Evolutionary conservation across 1,140 invertebrate species (phyloP).

Genomic region (Drosophila leontia): DNA sequence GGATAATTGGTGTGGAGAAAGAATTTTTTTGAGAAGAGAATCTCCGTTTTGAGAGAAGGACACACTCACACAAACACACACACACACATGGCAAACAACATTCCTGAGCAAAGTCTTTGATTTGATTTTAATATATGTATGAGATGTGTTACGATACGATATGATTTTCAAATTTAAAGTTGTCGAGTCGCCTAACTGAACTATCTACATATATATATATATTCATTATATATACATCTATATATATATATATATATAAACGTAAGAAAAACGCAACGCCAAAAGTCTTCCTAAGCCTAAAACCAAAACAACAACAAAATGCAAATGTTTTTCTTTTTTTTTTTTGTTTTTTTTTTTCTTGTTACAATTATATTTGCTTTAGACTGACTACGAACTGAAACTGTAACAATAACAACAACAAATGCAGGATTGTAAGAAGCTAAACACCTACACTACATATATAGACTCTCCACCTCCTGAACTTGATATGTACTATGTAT

Average conservation of each 20-base stretch:
- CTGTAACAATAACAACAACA: conserved; percentile 53
- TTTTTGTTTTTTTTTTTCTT: conserved; percentile 31
- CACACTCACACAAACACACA: conserved; percentile 28
- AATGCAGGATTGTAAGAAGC: conserved; percentile 47
- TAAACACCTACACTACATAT: conserved; percentile 1
- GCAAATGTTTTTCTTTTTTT: conserved; percentile 25
- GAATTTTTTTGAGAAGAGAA: conserved; percentile 40
- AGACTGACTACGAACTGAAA: conserved; percentile 69
- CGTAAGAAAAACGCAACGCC: conserved; percentile 75
- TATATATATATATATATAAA: conserved; percentile 61
- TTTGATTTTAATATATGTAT: conserved; percentile 65
- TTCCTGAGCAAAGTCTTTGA: conserved; percentile 75
- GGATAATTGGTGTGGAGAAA: conserved; percentile 14
- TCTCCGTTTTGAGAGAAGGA: conserved; percentile 37
- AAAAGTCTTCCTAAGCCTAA: conserved; percentile 81
- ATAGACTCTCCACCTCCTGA: conserved; percentile 24
- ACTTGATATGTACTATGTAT: conserved; percentile 26
- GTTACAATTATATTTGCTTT: conserved; percentile 68
- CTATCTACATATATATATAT: conserved; percentile 40
- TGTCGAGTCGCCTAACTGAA: conserved; percentile 46
- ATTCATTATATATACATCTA: conserved; percentile 41
- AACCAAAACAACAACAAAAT: conserved; percentile 44
- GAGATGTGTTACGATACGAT: conserved; percentile 38
- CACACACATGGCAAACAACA: conserved; percentile 57
- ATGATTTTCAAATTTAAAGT: conserved; percentile 40